These are phyloP conservation scores for Apoderus coryli DNA, from an alignment of 2,888 invertebrate genomes.

Conservation along the genomic window DNA sequence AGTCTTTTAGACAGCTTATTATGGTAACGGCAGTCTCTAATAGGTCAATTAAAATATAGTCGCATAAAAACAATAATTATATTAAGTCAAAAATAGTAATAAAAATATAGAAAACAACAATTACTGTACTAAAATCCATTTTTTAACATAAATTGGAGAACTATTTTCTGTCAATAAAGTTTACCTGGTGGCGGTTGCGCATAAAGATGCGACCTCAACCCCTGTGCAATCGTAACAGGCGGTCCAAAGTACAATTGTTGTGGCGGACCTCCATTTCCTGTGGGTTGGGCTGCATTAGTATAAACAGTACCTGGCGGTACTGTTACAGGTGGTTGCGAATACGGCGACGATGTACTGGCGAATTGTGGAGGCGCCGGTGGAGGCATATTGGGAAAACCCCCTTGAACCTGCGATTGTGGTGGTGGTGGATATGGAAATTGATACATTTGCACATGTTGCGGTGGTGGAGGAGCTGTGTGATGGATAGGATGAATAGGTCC, in stretches of 20 bases:
- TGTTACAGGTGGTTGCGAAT: constrained; percentile 20
- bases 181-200: constrained; percentile 20
- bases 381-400: constrained; percentile 13
- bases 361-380: constrained; percentile 13
- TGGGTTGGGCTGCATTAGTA: constrained; percentile 14
- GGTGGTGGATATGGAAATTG: constrained; percentile 35
- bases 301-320: constrained; percentile 16
- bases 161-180: no score
- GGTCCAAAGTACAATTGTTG: constrained; percentile 20
- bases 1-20: no score
- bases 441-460: constrained; percentile 40
- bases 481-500: constrained; percentile 37
- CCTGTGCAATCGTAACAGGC: constrained; percentile 17
- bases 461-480: constrained; percentile 34
- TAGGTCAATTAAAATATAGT: no score
- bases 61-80: no score
- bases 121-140: no score
- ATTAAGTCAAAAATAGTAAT: no score
- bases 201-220: constrained; percentile 18
- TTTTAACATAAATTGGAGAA: no score
- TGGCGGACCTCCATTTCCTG: constrained; percentile 14
- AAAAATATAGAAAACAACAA: no score
- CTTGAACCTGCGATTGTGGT: constrained; percentile 11
- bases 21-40: no score
- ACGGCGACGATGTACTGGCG: constrained; percentile 15